Conservation (phyloP, 2,113 vertebrate genomes). For the human region DNA sequence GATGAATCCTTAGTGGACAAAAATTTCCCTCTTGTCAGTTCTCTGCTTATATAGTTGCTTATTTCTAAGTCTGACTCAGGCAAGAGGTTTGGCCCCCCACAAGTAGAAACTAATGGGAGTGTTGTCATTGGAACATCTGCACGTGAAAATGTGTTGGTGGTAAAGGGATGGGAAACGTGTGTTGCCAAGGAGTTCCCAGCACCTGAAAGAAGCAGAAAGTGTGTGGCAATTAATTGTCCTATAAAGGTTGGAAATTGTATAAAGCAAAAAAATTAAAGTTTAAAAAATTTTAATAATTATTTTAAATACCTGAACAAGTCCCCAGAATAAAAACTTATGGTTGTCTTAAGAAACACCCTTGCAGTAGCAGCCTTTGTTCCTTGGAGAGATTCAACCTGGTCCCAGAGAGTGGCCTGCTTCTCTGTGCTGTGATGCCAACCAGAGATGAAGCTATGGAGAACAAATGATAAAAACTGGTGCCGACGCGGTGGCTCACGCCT, state of each 20-base stretch:
- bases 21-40: neutral
- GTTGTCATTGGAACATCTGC: neutral
- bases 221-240: neutral
- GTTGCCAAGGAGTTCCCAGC: neutral
- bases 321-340: neutral
- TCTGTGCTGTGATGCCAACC: neutral
- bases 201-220: neutral
- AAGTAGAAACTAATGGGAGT: neutral
- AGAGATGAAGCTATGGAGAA: neutral
- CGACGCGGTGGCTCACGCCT: too few relatives aligned
- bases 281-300: neutral
- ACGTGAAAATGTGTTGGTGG: neutral
- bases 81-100: neutral
- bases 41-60: neutral
- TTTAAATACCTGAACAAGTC: neutral
- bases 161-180: too few relatives aligned
- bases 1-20: neutral
- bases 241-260: neutral
- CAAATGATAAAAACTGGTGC: neutral
- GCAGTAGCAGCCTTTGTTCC: neutral
- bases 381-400: too few relatives aligned
- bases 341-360: neutral
- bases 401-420: too few relatives aligned
- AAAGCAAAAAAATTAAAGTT: neutral
- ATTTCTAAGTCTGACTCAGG: neutral